Base-by-base conservation (phyloP, 1,140 invertebrate genomes). In the Lutraria rhynchaena region DNA sequence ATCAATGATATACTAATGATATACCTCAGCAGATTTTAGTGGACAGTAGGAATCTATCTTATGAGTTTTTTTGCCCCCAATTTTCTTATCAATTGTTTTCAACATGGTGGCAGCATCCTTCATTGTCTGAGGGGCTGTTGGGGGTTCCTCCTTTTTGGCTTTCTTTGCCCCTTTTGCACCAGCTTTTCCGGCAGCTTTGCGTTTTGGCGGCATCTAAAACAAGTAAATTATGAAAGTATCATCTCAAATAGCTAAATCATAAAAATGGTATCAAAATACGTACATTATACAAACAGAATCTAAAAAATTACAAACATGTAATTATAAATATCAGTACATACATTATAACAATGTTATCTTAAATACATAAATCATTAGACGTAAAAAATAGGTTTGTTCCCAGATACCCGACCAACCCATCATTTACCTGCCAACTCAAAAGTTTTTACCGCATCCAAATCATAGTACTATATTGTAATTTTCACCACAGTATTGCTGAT, bases 161-260 rank as follows among this genome's bases (percentile, higher is more conserved):
- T 88, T 88, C 80, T 88, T 88, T 7, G 84, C 88, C 35, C 86
- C 88, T 19, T 78, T 83, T 9, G 81, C 83, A n/a, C n/a, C n/a
- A 22, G 83, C 82, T 0, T 33, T 76, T 3, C 53, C 83, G 19
- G 82, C 70, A 44, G 85, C 88, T 61, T 88, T 89, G 17, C 88
- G 77, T 69, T 89, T 89, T 71, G 86, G 88, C 58, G 88, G 88
- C 88, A 89, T 89, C 81, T 86, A 17, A 22, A 65, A 29, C 31
- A 60, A 5, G n/a, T n/a, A n/a, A n/a, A n/a, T n/a, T n/a, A n/a
- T n/a, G n/a, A n/a, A n/a, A n/a, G n/a, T n/a, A n/a, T n/a, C n/a
- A n/a, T n/a, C n/a, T n/a, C 46, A 11, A 13, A 49, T 13, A n/a
- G n/a, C n/a, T 13, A 49, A 49, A n/a, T 49, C 46, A 49, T 49